Percentiles rank a stretch among this genome's conserved stretches.
Conservation (phyloP, 2,113 vertebrate species). For the Equus przewalskii region DNA sequence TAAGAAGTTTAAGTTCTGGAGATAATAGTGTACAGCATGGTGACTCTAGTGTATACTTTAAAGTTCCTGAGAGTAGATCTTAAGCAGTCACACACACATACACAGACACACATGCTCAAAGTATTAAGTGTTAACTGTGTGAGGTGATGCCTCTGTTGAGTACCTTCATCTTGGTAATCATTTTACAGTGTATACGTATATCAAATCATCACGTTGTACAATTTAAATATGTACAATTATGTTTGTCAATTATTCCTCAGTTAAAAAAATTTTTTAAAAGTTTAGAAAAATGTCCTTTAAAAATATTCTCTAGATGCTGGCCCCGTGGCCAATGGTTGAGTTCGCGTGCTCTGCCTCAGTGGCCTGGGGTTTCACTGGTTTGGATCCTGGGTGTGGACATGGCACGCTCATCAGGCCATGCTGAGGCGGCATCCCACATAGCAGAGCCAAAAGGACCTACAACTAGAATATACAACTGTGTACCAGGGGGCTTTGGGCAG, state of each 20-base stretch:
- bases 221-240: neutral
- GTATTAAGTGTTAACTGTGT: neutral
- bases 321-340: no score
- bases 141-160: neutral
- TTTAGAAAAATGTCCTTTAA: neutral
- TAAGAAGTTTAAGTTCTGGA: neutral
- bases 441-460: no score
- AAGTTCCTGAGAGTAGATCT: neutral
- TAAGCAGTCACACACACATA: neutral
- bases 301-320: neutral
- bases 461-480: no score
- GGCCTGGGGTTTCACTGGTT: no score
- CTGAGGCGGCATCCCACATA: no score
- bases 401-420: no score
- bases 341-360: no score
- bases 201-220: neutral
- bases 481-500: no score
- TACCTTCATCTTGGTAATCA: neutral
- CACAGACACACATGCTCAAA: neutral
- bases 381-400: no score
- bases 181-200: neutral
- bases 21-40: neutral
- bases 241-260: neutral
- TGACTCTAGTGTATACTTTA: neutral
- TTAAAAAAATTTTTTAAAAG: neutral